Evolutionary conservation across 2,113 vertebrate genomes (phyloP), one percentile per base, ranked within the genome.

Genomic region (Gallinago media): DNA sequence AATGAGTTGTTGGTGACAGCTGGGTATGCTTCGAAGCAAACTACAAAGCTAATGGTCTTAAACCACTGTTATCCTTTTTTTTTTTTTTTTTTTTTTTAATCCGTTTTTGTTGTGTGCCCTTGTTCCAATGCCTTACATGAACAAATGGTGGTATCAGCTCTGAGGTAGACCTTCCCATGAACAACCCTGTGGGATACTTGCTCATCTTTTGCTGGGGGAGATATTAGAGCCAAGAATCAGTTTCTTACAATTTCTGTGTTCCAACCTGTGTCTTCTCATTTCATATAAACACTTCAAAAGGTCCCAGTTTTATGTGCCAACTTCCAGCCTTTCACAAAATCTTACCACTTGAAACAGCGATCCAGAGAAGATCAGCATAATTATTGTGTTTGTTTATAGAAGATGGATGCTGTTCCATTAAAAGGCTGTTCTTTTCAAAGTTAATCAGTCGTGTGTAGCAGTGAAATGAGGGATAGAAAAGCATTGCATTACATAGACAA

Each of bases 91-190:
- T 42, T 52, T 17, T 50, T 50, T 50, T 15, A 13, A 3, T 47
- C 32, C 29, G 32, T 0, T 56, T 49, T 38, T 58, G 19, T 42
- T 2, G 0, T 5, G 29, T 91, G n/a, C 22, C 36, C 14, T n/a
- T 50, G 16, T 67, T 59, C 42, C 36, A 5, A 0, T 13, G 31
- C 21, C 20, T 71, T 44, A 5, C 6, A 0, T 1, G 65, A 36
- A 6, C 6, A 25, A 61, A 15, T 20, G 8, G 14, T 50, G 11
- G 14, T 56, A 2, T 17, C 42, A 54, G 46, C n/a, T 68, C 49
- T 26, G 26, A 38, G 36, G 32, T 6, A 19, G 44, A 2, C 36
- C 56, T 65, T 6, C 5, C 59, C 0, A 0, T 47, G 8, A 56
- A 29, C 58, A 46, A 6, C 15, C 9, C 38, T 54, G 3, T 36